Evolutionary conservation across 2,797 vertebrate genomes (phyloP).

Genomic region (Pseudochromis fuscus): DNA sequence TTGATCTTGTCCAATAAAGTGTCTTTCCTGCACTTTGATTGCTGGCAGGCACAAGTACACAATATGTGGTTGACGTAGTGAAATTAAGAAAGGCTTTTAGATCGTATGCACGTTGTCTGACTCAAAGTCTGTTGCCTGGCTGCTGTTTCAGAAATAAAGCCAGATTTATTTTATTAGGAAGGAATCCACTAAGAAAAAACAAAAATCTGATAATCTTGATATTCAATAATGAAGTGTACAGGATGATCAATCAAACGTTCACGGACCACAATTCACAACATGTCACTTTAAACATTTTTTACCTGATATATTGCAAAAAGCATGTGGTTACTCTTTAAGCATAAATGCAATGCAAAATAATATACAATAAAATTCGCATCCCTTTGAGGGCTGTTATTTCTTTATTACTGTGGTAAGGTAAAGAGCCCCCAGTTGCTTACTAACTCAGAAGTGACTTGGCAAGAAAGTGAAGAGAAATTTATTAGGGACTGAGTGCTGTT

Average conservation of each 20-base stretch:
- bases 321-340: neutral
- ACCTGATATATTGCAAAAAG: neutral
- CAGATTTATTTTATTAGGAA: conserved; percentile 65
- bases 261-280: conserved; percentile 16
- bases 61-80: conserved; percentile 40
- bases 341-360: conserved; percentile 19
- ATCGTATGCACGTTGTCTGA: conserved; percentile 41
- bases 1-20: conserved; percentile 46
- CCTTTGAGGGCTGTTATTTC: conserved; percentile 12
- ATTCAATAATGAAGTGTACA: conserved; percentile 32
- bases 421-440: conserved; percentile 39
- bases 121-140: conserved; percentile 43
- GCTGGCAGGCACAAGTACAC: conserved; percentile 41
- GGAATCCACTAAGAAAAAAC: conserved; percentile 38
- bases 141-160: conserved; percentile 50
- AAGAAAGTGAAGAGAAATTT: conserved; percentile 41
- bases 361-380: conserved; percentile 23
- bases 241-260: conserved; percentile 6
- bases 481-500: conserved; percentile 42
- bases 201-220: conserved; percentile 17
- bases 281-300: conserved; percentile 2
- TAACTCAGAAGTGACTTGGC: conserved; percentile 41
- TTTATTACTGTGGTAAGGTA: conserved; percentile 28
- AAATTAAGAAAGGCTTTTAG: conserved; percentile 48
- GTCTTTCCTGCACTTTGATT: conserved; percentile 45